Conservation (phyloP, 2,888 invertebrate species). For the Luffia ferchaultella region DNA sequence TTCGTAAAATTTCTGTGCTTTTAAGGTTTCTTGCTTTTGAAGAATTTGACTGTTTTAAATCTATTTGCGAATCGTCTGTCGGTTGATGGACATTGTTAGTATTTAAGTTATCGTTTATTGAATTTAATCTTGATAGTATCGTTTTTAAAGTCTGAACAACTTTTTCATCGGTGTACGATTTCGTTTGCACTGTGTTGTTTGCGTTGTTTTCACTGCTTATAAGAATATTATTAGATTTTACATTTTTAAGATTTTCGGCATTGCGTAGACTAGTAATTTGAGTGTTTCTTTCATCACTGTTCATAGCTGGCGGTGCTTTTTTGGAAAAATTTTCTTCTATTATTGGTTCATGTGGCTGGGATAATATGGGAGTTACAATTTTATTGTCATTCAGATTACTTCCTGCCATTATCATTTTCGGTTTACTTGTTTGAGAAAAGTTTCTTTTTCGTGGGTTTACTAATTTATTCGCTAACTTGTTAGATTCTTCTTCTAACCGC, state of each 20-base stretch:
- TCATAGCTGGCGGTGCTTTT: background rate
- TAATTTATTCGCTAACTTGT: background rate
- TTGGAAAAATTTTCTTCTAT: background rate
- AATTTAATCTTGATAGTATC: background rate
- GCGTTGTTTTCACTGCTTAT: background rate
- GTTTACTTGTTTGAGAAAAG: background rate
- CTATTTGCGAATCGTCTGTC: background rate
- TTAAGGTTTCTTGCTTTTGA: background rate
- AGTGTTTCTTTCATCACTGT: background rate
- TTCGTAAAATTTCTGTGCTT: background rate
- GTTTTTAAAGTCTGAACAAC: background rate
- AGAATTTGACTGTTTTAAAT: background rate
- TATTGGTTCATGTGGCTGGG: background rate
- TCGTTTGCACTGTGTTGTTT: background rate
- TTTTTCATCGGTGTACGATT: background rate
- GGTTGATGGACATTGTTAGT: background rate
- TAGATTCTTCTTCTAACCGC: background rate
- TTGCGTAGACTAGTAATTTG: background rate
- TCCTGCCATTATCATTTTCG: background rate
- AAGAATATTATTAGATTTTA: background rate
- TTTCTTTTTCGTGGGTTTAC: background rate
- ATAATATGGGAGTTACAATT: background rate
- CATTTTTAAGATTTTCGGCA: background rate
- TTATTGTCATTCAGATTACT: background rate
- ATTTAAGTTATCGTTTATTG: background rate